A percentile compares a stretch with the other conserved stretches of the same genome.
phyloP scores from a whole-genome alignment of 1,140 invertebrate species.

The Yoshiicerus persimilis region DNA sequence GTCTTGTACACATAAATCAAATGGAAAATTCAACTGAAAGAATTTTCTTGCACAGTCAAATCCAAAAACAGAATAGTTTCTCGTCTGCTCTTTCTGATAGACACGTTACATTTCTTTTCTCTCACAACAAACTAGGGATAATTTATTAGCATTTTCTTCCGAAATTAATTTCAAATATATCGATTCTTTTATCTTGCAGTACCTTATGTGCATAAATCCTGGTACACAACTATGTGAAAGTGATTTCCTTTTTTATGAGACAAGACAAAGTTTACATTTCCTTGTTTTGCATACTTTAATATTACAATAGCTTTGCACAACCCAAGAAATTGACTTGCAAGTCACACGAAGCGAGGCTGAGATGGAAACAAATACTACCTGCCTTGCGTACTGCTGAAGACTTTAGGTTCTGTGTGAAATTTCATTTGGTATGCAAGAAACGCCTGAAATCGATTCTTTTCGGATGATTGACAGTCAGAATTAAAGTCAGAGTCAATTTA shows the following conservation, averaged over 20 bases:
- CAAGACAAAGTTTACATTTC: background rate
- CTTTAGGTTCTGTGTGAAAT: background rate
- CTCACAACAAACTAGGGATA: no score
- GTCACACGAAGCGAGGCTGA: background rate
- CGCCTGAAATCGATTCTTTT: constrained; percentile 5
- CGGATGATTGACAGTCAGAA: background rate
- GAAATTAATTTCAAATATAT: background rate
- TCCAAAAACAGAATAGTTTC: background rate
- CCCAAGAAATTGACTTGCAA: background rate
- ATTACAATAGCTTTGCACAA: background rate
- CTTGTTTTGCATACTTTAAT: background rate
- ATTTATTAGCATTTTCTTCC: background rate
- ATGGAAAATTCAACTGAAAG: background rate
- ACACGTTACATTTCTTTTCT: background rate
- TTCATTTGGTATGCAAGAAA: background rate
- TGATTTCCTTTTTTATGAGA: background rate
- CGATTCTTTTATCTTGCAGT: no score
- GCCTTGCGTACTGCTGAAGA: background rate
- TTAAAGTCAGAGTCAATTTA: constrained; percentile 9
- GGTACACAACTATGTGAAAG: no score
- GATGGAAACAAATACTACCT: background rate
- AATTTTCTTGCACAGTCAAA: background rate
- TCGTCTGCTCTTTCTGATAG: background rate
- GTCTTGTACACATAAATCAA: background rate
- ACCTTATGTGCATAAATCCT: no score